Evolutionary conservation across 2,797 vertebrate genomes (phyloP).

Genomic region (Diceros bicornis): DNA sequence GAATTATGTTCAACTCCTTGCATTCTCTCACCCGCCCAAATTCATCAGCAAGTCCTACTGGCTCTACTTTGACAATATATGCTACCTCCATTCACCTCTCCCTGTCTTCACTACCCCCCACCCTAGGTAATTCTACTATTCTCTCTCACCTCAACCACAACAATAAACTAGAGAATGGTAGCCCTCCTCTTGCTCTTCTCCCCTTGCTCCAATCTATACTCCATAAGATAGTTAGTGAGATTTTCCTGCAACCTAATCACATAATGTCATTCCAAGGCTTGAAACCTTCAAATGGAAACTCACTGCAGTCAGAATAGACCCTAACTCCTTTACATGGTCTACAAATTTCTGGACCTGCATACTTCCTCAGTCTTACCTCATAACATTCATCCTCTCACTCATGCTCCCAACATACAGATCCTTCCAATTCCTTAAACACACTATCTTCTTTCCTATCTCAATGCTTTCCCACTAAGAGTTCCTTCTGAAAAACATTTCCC

Average conservation of each 20-base stretch:
- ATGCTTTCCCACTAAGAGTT: not conserved
- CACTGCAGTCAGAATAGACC: not conserved
- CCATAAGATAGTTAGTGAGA: not conserved
- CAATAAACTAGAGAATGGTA: fast-evolving
- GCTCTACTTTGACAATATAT: not conserved
- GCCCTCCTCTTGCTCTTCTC: not conserved
- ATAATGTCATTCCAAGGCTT: not conserved
- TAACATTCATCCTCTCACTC: not conserved
- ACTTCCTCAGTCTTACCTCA: not conserved
- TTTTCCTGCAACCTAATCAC: not conserved
- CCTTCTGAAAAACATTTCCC: not conserved
- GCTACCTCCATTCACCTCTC: not conserved
- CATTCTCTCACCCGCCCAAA: not conserved
- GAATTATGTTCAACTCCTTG: not conserved
- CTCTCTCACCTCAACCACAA: not conserved
- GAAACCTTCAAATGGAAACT: not conserved
- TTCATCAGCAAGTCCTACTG: not conserved
- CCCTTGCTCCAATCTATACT: not conserved
- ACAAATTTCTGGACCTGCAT: not conserved
- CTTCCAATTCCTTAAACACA: not conserved
- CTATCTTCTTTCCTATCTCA: not conserved
- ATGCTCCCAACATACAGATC: fast-evolving
- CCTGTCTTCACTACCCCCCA: no score
- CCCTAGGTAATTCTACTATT: not conserved
- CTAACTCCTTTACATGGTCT: not conserved